Conservation (phyloP, 2,797 vertebrate species). For the Micromesistius poutassou region DNA sequence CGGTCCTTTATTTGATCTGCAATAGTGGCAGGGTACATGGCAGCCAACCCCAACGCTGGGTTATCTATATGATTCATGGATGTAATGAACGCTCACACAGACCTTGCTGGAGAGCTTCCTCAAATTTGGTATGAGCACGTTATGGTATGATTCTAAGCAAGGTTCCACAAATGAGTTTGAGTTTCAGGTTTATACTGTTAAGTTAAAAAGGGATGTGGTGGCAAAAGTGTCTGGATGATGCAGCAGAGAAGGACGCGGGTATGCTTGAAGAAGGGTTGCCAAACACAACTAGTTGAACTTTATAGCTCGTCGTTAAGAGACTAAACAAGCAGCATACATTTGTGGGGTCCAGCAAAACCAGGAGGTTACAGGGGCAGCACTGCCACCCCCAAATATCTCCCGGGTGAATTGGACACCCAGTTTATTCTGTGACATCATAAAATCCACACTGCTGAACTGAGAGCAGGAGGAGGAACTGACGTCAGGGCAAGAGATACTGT, state of each 20-base stretch:
- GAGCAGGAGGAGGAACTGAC: constrained; percentile 5
- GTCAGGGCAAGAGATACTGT: background rate
- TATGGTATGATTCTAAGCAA: background rate
- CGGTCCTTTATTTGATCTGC: background rate
- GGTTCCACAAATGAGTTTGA: background rate
- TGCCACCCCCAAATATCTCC: constrained; percentile 31
- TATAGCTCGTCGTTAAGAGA: background rate
- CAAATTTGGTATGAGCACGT: background rate
- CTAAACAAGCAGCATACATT: background rate
- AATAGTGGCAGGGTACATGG: background rate
- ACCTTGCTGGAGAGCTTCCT: background rate
- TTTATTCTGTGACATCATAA: constrained; percentile 53
- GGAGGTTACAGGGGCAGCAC: constrained; percentile 17
- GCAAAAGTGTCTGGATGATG: background rate
- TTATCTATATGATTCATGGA: background rate
- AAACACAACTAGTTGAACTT: background rate
- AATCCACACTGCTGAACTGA: constrained; percentile 52
- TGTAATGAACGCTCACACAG: background rate
- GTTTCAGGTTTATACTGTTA: background rate
- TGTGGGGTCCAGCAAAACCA: constrained; percentile 58
- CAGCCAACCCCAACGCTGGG: background rate
- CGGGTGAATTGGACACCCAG: constrained; percentile 58
- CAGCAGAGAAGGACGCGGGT: background rate
- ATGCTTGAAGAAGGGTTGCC: no score
- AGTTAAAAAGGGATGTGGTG: no score